These are phyloP conservation scores for Camponotus vicinus DNA, from an alignment of 1,140 invertebrate species.

Conservation along the genomic window DNA sequence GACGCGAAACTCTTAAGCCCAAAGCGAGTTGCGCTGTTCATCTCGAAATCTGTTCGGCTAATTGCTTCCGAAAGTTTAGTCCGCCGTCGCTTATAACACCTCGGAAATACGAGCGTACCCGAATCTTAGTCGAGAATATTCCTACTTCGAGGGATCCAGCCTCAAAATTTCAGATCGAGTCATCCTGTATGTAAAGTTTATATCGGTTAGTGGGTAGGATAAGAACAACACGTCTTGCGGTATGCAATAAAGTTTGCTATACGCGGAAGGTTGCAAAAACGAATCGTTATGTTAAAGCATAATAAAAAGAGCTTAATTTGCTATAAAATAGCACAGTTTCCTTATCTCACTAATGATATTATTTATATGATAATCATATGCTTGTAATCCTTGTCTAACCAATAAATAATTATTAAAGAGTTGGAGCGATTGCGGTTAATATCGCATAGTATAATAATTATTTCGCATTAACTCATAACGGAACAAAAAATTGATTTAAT, in stretches of 20 bases:
- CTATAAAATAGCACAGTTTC: slow-evolving; percentile 7
- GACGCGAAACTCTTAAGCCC: not conserved
- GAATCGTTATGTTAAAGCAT: not conserved
- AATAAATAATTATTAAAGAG: slow-evolving; percentile 18
- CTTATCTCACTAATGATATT: not conserved
- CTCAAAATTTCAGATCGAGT: not conserved
- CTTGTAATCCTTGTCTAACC: not conserved
- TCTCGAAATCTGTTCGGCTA: slow-evolving; percentile 15
- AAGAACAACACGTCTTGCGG: not conserved
- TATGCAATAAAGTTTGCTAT: not conserved
- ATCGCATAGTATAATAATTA: not conserved
- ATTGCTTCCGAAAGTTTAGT: not conserved
- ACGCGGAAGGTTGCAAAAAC: not conserved
- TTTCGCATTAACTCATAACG: not conserved
- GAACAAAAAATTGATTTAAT: slow-evolving; percentile 18
- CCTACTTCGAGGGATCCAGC: too few relatives aligned
- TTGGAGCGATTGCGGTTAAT: slow-evolving; percentile 4
- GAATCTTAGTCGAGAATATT: not conserved
- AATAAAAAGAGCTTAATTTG: slow-evolving; percentile 35
- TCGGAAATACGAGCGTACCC: not conserved
- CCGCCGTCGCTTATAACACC: not conserved
- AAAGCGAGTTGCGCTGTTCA: not conserved
- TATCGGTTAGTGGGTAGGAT: not conserved
- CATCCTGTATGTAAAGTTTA: not conserved
- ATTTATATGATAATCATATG: slow-evolving; percentile 20